Percentiles rank a stretch among this genome's conserved stretches.
phyloP scores from a whole-genome alignment of 2,113 vertebrate species.

The Grus americana region DNA sequence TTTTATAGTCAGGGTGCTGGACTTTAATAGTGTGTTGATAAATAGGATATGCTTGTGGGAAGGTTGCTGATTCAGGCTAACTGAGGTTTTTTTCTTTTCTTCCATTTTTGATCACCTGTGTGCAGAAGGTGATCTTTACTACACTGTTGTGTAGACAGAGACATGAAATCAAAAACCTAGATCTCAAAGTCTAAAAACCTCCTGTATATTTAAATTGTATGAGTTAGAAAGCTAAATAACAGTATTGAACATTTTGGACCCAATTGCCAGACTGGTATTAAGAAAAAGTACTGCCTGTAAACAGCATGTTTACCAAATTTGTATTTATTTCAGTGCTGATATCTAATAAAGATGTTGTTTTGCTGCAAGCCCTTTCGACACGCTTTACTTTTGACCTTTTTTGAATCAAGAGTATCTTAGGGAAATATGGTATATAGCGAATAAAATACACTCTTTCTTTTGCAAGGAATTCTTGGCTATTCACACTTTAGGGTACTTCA shows the following conservation, averaged over 20 bases:
- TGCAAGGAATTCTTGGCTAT: background rate
- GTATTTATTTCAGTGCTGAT: background rate
- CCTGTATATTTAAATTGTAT: background rate
- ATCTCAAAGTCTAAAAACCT: background rate
- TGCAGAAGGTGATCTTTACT: background rate
- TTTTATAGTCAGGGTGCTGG: background rate
- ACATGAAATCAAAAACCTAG: background rate
- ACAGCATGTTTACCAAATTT: background rate
- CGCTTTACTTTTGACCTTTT: background rate
- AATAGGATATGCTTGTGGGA: background rate
- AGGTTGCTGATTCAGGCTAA: background rate
- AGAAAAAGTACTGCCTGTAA: background rate
- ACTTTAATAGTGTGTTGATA: background rate
- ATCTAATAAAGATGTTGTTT: background rate
- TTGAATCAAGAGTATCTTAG: background rate
- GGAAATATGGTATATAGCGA: background rate
- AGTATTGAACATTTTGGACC: background rate
- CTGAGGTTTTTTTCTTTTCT: background rate
- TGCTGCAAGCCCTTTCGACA: background rate
- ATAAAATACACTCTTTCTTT: background rate
- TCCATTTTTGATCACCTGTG: background rate
- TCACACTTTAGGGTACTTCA: background rate
- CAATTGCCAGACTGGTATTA: background rate
- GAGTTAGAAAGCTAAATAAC: background rate
- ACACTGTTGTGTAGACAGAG: background rate